Evolutionary conservation across 1,140 invertebrate species (phyloP), one percentile per base, ranked within the genome.

Genomic region (Drosophila orosa): DNA sequence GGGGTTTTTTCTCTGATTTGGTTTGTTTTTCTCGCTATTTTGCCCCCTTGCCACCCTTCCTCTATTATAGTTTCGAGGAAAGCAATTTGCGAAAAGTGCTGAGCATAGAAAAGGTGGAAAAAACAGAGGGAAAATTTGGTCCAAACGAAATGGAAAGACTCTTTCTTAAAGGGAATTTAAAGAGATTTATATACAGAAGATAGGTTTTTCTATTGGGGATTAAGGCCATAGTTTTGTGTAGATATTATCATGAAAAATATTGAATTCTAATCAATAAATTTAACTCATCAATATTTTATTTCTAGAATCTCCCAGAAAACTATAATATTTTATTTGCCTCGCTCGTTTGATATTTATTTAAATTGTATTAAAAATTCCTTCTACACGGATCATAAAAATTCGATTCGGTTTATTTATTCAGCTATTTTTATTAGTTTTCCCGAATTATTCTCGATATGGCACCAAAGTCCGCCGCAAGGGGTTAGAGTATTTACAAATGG

Each of bases 401-500:
- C 17, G 39, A 61, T 65, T 61, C 13, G 37, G 22, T 61, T 31
- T 61, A 60, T 40, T 65, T 31, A 44, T 65, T 61, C 12, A 44
- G 27, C 27, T 61, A 61, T 65, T 62, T 61, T 61, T 61, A 60
- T 65, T 40, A 22, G n/a, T 31, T 61, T 31, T 31, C 40, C 17
- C 0, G 40, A 19, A 58, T 39, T 25, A 39, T 56, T 40, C 33
- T 24, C 19, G 17, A 17, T 13, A 62, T 40, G 54, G 17, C 19
- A 62, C 25, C 56, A 39, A 17, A 48, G 19, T 10, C 19, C 5
- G 25, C 47, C 25, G 6, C 33, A 15, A 15, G 22, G 13, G 35
- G 42, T 44, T 10, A 68, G 65, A 42, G 75, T 66, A 78, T 74
- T 63, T 48, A 10, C 47, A 25, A 56, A 71, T 24, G 17, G 45